Evolutionary conservation across 2,888 invertebrate genomes (phyloP).

Genomic region (Helicoverpa assulta): DNA sequence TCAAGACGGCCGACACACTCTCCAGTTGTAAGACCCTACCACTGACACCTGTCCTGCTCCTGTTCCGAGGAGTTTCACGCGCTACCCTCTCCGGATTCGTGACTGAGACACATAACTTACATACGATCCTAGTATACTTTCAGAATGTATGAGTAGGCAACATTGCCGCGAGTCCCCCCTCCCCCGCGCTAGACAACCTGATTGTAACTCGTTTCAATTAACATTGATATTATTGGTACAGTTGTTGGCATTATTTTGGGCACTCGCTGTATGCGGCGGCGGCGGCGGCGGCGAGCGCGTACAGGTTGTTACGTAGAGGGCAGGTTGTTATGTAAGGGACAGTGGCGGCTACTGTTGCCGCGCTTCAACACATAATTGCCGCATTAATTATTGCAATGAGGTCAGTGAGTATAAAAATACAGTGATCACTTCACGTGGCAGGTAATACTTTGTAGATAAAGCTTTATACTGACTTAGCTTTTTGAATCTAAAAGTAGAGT

Average conservation of each 20-base stretch:
- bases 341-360: neutral
- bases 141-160: constrained; percentile 8
- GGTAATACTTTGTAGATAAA: no score
- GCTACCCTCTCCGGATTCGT: neutral
- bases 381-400: constrained; percentile 2
- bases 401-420: no score
- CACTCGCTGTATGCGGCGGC: constrained; percentile 6
- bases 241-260: constrained; percentile 27
- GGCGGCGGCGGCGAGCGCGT: constrained; percentile 8
- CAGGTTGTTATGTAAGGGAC: constrained; percentile 10
- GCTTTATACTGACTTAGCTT: neutral
- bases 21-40: no score
- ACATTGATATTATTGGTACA: constrained; percentile 47
- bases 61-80: no score
- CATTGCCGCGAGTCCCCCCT: neutral
- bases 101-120: neutral
- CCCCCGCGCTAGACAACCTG: constrained; percentile 34
- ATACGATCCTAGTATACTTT: constrained; percentile 4
- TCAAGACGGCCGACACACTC: no score
- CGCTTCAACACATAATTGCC: neutral
- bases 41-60: no score
- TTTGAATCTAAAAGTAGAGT: neutral
- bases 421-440: no score
- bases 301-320: constrained; percentile 29
- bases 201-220: constrained; percentile 54